phyloP scores from a whole-genome alignment of 2,888 invertebrate species.

The Neuroscelio doddi region DNA sequence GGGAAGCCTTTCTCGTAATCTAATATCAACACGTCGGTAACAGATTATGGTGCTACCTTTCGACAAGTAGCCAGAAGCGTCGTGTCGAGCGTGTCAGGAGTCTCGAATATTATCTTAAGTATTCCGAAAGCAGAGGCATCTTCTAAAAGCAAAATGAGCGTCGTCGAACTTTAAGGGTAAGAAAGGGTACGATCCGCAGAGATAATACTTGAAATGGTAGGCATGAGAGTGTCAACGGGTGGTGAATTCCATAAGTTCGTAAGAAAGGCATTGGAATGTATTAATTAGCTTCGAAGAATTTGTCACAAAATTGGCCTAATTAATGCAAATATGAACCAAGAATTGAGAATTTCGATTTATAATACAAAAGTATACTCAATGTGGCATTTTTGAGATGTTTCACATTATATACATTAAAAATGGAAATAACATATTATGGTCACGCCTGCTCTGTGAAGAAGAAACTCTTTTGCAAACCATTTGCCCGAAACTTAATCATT shows the following conservation, averaged over 20 bases:
- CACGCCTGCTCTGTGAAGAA: no score
- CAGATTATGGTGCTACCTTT: constrained; percentile 40
- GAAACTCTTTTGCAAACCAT: no score
- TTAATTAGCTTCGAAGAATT: constrained; percentile 46
- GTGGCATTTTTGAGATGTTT: no score
- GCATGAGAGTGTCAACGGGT: constrained; percentile 46
- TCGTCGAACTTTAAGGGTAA: constrained; percentile 17
- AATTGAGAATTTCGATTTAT: no score
- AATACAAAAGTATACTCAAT: no score
- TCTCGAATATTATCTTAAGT: constrained; percentile 48
- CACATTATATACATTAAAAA: no score
- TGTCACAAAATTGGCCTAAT: constrained; percentile 44
- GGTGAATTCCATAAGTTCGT: constrained; percentile 45
- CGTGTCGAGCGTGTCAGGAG: constrained; percentile 40
- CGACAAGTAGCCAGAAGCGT: constrained; percentile 25
- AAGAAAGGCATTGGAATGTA: constrained; percentile 44
- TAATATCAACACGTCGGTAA: constrained; percentile 50
- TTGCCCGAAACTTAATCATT: no score
- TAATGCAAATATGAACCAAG: no score
- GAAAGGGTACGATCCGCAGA: constrained; percentile 17
- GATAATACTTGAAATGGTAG: constrained; percentile 41
- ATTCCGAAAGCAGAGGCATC: constrained; percentile 45
- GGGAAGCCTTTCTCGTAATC: constrained; percentile 50
- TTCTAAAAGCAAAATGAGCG: constrained; percentile 40
- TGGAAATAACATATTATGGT: no score